Evolutionary conservation across 2,888 invertebrate genomes (phyloP), one percentile per base, ranked within the genome.

Genomic region (Parasteatoda lunata): DNA sequence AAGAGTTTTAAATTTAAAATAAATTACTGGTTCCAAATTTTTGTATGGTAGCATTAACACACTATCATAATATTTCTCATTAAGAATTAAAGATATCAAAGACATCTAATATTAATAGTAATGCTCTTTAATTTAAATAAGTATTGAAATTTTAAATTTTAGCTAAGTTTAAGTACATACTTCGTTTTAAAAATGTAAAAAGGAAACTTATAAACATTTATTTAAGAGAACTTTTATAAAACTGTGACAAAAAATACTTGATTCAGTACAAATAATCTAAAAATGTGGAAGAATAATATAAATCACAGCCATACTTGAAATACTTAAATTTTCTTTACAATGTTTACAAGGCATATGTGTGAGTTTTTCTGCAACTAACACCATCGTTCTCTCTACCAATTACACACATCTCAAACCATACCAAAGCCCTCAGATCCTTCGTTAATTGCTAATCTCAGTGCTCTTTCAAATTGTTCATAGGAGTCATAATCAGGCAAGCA

Each of bases 341-440:
- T 68, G 30, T 68, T 6, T 15, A 30, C 30, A 30, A 30, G 30
- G 30, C 30, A 30, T 30, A 30, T 30, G 30, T 30, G 30, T 30
- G 30, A 30, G 30, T 30, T 30, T 30, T 30, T 0, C 30, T 30
- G 30, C 30, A 30, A 30, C 30, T 30, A 30, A 30, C 30, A 30
- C 30, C 8, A 4, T 59, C 72, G 9, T 30, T 54, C 11, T n/a
- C 15, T 30, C 6, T 9, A 30, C 30, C 45, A 15, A 54, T 45
- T 81, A 66, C 47, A 30, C 2, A 30, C 30, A 30, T 30, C 66
- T 89, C 88, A 91, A 4, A 90, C 90, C 94, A 95, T 94, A 88
- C 96, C 96, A 92, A 98, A 98, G 11, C 98, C 98, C 93, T 98
- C 98, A 59, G 96, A 96, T 69, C 98, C 98, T 93, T 98, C 98